These are phyloP conservation scores for Teleiodes luculella DNA, from an alignment of 2,888 invertebrate genomes.

Conservation along the genomic window DNA sequence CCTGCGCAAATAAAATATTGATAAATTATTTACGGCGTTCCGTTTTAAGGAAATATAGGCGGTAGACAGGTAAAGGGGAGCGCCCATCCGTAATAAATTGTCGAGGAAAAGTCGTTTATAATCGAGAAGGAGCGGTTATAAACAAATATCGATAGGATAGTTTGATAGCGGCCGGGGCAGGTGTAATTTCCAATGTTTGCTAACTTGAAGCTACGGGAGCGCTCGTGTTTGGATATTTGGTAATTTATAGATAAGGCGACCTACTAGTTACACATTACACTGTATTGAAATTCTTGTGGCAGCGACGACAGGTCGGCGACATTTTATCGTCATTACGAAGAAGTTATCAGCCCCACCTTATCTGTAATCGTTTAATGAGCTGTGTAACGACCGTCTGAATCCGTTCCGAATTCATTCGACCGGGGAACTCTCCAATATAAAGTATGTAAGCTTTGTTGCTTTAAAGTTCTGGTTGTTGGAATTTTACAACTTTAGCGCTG, in stretches of 20 bases:
- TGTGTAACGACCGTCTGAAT: slow-evolving; percentile 2
- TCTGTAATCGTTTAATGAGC: slow-evolving; percentile 7
- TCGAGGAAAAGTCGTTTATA: slow-evolving; percentile 7
- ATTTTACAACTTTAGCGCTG: not conserved
- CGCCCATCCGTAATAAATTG: not conserved
- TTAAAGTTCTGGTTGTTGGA: not conserved
- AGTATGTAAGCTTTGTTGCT: not conserved
- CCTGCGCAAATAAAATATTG: slow-evolving; percentile 5
- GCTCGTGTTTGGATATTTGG: not conserved
- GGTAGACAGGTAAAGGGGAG: slow-evolving; percentile 2
- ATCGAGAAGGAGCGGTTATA: slow-evolving; percentile 4
- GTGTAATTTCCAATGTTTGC: slow-evolving; percentile 7
- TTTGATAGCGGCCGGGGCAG: not conserved
- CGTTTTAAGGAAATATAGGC: not conserved
- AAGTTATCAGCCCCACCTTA: slow-evolving; percentile 6
- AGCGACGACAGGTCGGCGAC: slow-evolving; percentile 5
- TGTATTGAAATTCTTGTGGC: too few relatives aligned
- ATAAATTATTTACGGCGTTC: slow-evolving; percentile 3
- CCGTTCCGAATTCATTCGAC: not conserved
- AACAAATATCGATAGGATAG: slow-evolving; percentile 11
- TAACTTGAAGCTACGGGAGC: not conserved
- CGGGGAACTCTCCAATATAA: not conserved
- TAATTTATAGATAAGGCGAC: slow-evolving; percentile 2
- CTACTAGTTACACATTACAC: not conserved
- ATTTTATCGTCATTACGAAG: slow-evolving; percentile 9